Evolutionary conservation across 2,113 vertebrate species (phyloP).

Genomic region (Ceyx cyanopectus): DNA sequence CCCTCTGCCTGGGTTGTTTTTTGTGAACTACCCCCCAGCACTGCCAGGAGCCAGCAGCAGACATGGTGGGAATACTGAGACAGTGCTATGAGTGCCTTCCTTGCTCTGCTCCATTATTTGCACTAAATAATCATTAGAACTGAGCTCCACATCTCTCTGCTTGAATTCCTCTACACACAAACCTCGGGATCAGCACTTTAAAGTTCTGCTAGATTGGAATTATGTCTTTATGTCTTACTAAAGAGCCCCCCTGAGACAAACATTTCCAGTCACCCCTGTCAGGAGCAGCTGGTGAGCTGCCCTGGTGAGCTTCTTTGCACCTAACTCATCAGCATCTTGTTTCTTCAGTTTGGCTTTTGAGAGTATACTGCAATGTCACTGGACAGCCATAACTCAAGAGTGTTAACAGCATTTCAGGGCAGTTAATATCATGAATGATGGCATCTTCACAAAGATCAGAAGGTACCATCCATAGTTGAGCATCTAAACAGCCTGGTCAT

Average conservation of each 20-base stretch:
- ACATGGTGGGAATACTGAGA: not conserved
- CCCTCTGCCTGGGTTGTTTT: not conserved
- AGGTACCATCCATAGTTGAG: not conserved
- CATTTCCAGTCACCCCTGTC: not conserved
- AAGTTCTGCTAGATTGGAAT: not conserved
- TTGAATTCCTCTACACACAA: not conserved
- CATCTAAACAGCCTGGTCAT: not conserved
- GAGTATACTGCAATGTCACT: not conserved
- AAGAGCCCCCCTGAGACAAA: rapidly evolving
- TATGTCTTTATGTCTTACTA: not conserved
- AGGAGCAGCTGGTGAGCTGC: not conserved
- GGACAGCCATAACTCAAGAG: not conserved
- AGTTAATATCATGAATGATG: not conserved
- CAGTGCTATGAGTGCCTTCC: not conserved
- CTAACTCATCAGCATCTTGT: not conserved
- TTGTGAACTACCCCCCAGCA: not conserved
- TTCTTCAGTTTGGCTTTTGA: not conserved
- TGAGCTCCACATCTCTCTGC: not conserved
- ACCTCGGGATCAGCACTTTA: not conserved
- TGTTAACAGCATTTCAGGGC: not conserved
- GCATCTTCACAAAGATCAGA: not conserved
- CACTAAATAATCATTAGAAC: not conserved
- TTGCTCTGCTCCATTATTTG: not conserved
- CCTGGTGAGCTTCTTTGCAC: not conserved
- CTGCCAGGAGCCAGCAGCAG: not conserved